Conservation (phyloP, 2,888 invertebrate species). For the Aricia artaxerxes region DNA sequence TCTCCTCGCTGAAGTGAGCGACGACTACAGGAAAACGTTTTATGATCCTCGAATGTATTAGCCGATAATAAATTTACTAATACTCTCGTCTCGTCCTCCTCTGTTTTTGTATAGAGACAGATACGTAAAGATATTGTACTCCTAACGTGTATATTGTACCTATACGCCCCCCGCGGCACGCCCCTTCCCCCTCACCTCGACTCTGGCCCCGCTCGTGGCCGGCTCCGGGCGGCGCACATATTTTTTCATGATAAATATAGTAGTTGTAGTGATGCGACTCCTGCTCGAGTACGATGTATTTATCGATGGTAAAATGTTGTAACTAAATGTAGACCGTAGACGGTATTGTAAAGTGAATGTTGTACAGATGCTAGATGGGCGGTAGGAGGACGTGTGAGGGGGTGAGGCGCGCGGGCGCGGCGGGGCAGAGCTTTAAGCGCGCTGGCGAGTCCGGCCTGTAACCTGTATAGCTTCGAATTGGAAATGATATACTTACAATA, state of each 20-base stretch:
- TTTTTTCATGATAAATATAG: slow-evolving; percentile 13
- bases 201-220: not conserved
- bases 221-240: not conserved
- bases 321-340: not conserved
- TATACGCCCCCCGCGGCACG: not conserved
- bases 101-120: not conserved
- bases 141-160: slow-evolving; percentile 8
- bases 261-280: not conserved
- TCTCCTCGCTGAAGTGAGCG: not conserved
- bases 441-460: slow-evolving; percentile 17
- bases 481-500: slow-evolving; percentile 31
- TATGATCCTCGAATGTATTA: slow-evolving; percentile 1
- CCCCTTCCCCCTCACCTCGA: not conserved
- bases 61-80: not conserved
- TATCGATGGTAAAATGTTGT: not conserved
- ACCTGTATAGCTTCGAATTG: slow-evolving; percentile 22
- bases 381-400: not conserved
- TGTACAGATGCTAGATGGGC: not conserved
- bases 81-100: slow-evolving; percentile 6
- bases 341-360: not conserved
- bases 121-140: slow-evolving; percentile 13
- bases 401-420: not conserved
- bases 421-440: slow-evolving; percentile 16
- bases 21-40: slow-evolving; percentile 13
- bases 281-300: not conserved